A percentile compares a stretch with the other conserved stretches of the same genome.
Evolutionary conservation across 2,113 vertebrate genomes (phyloP).

Genomic region (Prolemur simus): DNA sequence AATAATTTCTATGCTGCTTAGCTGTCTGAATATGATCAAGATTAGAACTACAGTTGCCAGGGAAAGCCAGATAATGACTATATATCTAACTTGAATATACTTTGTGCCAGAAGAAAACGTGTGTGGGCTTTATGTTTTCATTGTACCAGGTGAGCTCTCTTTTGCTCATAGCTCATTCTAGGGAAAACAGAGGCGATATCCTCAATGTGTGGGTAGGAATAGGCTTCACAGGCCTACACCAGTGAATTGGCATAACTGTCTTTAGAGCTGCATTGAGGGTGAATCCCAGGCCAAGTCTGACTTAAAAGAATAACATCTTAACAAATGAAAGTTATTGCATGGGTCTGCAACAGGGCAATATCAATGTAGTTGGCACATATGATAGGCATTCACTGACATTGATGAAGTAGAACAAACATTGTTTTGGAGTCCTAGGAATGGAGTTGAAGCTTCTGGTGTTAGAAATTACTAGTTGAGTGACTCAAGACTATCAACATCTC

Average conservation of each 20-base stretch:
- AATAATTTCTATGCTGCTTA: slow-evolving; percentile 1
- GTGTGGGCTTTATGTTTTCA: background rate
- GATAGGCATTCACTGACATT: background rate
- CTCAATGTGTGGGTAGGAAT: background rate
- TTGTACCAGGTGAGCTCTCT: background rate
- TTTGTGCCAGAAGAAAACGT: background rate
- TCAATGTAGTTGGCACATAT: background rate
- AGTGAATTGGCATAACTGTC: background rate
- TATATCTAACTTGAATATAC: background rate
- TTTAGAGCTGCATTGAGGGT: background rate
- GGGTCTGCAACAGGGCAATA: background rate
- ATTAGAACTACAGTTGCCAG: slow-evolving; percentile 31
- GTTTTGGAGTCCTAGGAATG: background rate
- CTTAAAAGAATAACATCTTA: background rate
- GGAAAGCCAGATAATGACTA: background rate
- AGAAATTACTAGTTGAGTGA: background rate
- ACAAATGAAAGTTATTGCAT: background rate
- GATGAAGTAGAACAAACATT: background rate
- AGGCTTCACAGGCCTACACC: background rate
- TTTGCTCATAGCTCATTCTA: background rate
- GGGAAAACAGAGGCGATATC: background rate
- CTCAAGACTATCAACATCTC: background rate
- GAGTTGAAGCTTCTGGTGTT: background rate
- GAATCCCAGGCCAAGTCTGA: background rate
- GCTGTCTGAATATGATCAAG: slow-evolving; percentile 27